A percentile compares a stretch with the other conserved stretches of the same genome.
Evolutionary conservation across 2,113 vertebrate genomes (phyloP).

Genomic region (Vicugna pacos): DNA sequence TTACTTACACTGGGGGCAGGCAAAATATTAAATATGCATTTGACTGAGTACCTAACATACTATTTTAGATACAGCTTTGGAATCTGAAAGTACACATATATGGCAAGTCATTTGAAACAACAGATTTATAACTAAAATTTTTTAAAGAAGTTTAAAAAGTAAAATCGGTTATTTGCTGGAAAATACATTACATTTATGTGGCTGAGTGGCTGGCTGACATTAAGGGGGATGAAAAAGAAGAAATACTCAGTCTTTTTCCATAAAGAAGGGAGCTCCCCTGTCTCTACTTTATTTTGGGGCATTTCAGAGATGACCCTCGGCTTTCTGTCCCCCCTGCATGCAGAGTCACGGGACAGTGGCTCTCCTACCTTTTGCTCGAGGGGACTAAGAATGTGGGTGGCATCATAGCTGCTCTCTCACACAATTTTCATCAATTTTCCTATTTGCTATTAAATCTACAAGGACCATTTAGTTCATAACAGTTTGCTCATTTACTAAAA

Average conservation of each 20-base stretch:
- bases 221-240: background rate
- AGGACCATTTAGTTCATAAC: background rate
- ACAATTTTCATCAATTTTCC: background rate
- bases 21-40: conserved; percentile 50
- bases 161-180: conserved; percentile 19
- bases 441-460: background rate
- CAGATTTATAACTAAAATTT: conserved; percentile 39
- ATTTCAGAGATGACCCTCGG: background rate
- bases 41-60: background rate
- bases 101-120: conserved; percentile 32
- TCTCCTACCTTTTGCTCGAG: background rate
- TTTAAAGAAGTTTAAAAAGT: conserved; percentile 21
- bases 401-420: background rate
- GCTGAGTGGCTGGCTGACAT: background rate
- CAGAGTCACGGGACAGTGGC: background rate
- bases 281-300: background rate
- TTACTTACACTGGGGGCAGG: background rate
- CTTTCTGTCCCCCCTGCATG: background rate
- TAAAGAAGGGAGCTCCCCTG: background rate
- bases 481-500: conserved; percentile 2
- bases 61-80: conserved; percentile 1
- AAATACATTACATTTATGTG: background rate
- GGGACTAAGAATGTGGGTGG: background rate
- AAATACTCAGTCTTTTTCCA: background rate
- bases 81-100: conserved; percentile 36